Evolutionary conservation across 2,113 vertebrate species (phyloP), one percentile per base, ranked within the genome.

Genomic region (Callipepla californica): DNA sequence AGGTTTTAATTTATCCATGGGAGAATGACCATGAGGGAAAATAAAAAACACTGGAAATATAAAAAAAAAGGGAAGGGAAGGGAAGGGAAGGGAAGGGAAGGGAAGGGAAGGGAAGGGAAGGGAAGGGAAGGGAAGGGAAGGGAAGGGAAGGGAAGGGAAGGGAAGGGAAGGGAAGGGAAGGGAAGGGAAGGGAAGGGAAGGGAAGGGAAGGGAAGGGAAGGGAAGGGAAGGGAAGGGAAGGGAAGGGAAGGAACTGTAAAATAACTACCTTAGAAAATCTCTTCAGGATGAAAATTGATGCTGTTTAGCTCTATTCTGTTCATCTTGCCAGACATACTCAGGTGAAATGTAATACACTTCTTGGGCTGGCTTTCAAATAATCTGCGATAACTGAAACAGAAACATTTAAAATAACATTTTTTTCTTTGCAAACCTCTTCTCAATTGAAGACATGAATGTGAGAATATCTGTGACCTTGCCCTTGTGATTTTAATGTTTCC

Each of bases 381-480:
- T 14, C 59, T 40, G 7, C 3, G 7, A 5, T 22, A 78, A 72
- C 4, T 2, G 45, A 65, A 86, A 13, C 21, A 91, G 18, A 80
- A 94, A 11, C 15, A 51, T 9, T 81, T 57, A 32, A 25, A 72
- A 57, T n/a, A 61, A n/a, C 1, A 59, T 16, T 69, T 48, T 76
- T 1, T 44, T 79, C 40, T 72, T 76, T 44, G 26, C 9, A 79
- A 58, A 61, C 1, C 22, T 7, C 1, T 59, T 83, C 86, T 84
- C 32, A 61, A n/a, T 68, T 4, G 22, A 89, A 32, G 6, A 50
- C 42, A 11, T 59, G 12, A 69, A 87, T 50, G 9, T 18, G 15
- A 73, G 1, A 7, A 58, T 0, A 0, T 44, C 79, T 57, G 67
- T 74, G 23, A 67, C 14, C 5, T 32, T 23, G 11, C 0, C 16